A percentile compares a stretch with the other conserved stretches of the same genome.
Conservation (phyloP, 2,888 invertebrate genomes). For the Nomada ferruginata region DNA sequence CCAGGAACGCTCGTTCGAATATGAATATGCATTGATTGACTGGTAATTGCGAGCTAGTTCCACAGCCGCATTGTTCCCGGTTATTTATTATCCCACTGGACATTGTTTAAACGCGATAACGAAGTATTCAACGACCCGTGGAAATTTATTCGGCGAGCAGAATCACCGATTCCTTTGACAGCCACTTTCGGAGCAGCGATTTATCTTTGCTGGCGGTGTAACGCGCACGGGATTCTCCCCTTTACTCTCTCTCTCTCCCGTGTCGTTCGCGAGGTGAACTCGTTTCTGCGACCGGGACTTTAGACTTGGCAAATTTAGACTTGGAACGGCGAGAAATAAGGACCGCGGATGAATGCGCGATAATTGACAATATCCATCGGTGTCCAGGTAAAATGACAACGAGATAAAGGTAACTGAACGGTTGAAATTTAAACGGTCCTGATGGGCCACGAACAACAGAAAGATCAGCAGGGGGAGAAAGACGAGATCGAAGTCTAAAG, state of each 20-base stretch:
- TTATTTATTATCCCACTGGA: constrained; percentile 67
- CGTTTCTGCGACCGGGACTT: background rate
- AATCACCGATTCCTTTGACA: constrained; percentile 48
- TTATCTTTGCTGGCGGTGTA: constrained; percentile 56
- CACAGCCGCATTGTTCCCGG: constrained; percentile 64
- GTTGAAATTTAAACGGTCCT: constrained; percentile 74
- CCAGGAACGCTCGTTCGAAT: constrained; percentile 72
- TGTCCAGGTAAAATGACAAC: constrained; percentile 40
- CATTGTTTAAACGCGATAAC: constrained; percentile 71
- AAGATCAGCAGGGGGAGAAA: constrained; percentile 44
- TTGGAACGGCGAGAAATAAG: too few species aligned
- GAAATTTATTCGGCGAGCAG: constrained; percentile 63
- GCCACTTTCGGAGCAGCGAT: constrained; percentile 53
- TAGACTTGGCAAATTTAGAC: background rate
- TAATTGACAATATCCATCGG: background rate
- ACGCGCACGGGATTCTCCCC: constrained; percentile 1
- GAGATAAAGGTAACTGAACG: constrained; percentile 79
- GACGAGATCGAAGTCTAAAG: constrained; percentile 59
- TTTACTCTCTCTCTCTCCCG: too few species aligned
- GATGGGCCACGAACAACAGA: constrained; percentile 39
- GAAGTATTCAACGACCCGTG: constrained; percentile 65
- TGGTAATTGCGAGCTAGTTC: constrained; percentile 74
- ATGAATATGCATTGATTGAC: constrained; percentile 78
- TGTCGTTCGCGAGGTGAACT: too few species aligned
- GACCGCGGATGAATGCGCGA: too few species aligned